Base-by-base conservation (phyloP, 2,113 vertebrate genomes). In the Poeciliopsis turrubarensis region DNA sequence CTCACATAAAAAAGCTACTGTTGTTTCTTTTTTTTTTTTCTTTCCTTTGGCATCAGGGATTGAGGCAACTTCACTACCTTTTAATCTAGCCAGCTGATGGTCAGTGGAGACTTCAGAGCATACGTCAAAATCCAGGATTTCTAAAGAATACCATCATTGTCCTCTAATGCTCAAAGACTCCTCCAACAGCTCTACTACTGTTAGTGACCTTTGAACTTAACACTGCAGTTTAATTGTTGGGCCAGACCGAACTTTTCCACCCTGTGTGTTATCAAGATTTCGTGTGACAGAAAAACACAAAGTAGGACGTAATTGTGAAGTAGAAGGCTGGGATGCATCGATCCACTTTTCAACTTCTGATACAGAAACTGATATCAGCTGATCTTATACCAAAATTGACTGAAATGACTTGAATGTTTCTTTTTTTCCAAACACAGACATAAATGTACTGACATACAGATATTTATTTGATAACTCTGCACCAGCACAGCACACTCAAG, bases 1-100 rank as follows among this genome's bases (percentile, higher is more conserved):
- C 72, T 75, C 79, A 44, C 83, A 37, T 70, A 91, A 83, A 91
- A 86, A 89, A 86, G 86, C 73, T 75, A 47, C 82, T 32, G 60
- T 86, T 92, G 17, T 19, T 5, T 19, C 85, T 57, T 87, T 85
- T 79, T 65, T 17, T 86, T 57, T 87, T 85, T 79, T 65, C 34
- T 37, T 11, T 10, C 34, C 34, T 37, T 82, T 87, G 84, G 87
- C 87, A 85, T 71, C 66, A 34, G 78, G 73, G 62, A 57, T 77
- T 15, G 68, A 77, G 79, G 65, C 47, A 76, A 54, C 81, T 70
- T 70, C 19, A 19, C 62, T 57, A 17, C 39, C 37, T 26, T 29
- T 69, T 22, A 57, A 1, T 27, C 62, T 25, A 57, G 60, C 72
- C 67, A 66, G 57, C 39, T 63, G 57, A 77, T 62, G 44, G 63